phyloP scores from a whole-genome alignment of 2,113 vertebrate genomes.

The Myotis davidii region DNA sequence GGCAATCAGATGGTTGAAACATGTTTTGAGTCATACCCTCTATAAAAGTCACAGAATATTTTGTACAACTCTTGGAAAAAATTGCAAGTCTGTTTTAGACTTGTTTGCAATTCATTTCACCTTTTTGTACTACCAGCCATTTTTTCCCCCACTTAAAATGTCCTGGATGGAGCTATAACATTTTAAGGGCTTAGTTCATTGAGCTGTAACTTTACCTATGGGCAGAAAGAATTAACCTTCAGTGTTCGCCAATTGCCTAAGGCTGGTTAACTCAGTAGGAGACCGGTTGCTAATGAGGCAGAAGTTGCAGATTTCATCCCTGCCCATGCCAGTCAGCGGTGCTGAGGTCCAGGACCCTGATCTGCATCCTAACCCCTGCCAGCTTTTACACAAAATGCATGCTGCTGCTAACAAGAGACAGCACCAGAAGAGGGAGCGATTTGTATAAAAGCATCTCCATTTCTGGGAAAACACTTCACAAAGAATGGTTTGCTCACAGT shows the following conservation, averaged over 20 bases:
- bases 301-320: background rate
- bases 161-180: constrained; percentile 51
- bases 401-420: constrained; percentile 43
- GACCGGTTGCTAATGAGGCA: constrained; percentile 62
- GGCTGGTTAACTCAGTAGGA: constrained; percentile 60
- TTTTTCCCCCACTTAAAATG: constrained; percentile 63
- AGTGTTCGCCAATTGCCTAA: constrained; percentile 27
- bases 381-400: constrained; percentile 45
- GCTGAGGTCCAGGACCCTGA: background rate
- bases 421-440: background rate
- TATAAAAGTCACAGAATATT: constrained; percentile 65
- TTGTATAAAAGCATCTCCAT: constrained; percentile 10
- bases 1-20: constrained; percentile 60
- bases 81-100: constrained; percentile 47
- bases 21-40: constrained; percentile 42
- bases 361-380: background rate
- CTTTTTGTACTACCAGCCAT: constrained; percentile 40
- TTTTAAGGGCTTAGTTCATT: constrained; percentile 65
- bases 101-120: constrained; percentile 65
- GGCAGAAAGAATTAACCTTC: constrained; percentile 75
- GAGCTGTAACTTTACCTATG: constrained; percentile 62
- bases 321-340: background rate
- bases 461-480: constrained; percentile 45
- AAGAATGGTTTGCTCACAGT: background rate
- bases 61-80: constrained; percentile 47